Base-by-base conservation (phyloP, 2,888 invertebrate genomes). In the Hecatera dysodea region DNA sequence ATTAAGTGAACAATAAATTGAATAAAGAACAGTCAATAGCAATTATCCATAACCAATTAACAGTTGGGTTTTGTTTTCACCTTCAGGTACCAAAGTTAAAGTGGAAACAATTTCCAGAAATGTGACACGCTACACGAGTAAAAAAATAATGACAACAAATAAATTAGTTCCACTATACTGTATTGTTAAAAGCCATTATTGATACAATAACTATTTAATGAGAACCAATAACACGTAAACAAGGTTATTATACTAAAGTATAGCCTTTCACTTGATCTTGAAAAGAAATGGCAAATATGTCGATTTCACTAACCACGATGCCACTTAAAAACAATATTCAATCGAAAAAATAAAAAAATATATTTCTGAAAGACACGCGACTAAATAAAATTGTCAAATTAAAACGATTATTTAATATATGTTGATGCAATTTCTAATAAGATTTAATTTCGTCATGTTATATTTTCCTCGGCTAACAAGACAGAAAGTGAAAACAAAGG, bases 401-500 rank as follows among this genome's bases (percentile, higher is more conserved):
- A 56, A 60, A 65, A 55, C 48, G 22, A 44, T 36, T 67, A 67
- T 55, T 60, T 76, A 60, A n/a, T 27, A 60, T n/a, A 29, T 50
- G 6, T 19, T 67, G n/a, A 60, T 50, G 19, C 44, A 56, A 56
- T 61, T 50, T 56, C 12, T 52, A 46, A 42, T n/a, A 75, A 27
- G 22, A 0, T 46, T 7, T 56, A 39, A 22, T 39, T 75, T 53
- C 6, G 11, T 63, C 19, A 27, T 53, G 9, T 52, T 71, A 29
- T 12, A 29, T 61, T 9, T 44, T 78, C n/a, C 8, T 56, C 12
- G 12, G 17, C 33, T 72, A 53, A 56, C 52, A 29, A 66, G 52
- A 57, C 46, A 60, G 56, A 72, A 73, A 79, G 66, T 44, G 15
- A 60, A 72, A 56, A 65, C 55, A 56, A 64, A 50, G 11, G 27